Percentiles rank a stretch among this genome's conserved stretches.
phyloP scores from a whole-genome alignment of 2,113 vertebrate genomes.

The Isichthys henryi region DNA sequence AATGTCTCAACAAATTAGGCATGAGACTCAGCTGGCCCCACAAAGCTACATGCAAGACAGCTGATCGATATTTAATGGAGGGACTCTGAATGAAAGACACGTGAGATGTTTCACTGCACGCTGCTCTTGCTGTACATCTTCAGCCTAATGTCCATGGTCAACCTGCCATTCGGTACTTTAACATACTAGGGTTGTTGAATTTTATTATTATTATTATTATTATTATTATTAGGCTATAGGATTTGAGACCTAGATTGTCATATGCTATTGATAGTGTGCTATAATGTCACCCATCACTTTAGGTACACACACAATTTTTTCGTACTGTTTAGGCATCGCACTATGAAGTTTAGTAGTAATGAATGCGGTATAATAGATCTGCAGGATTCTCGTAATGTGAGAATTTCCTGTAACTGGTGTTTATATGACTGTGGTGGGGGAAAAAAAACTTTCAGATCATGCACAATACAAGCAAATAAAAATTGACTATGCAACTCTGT shows the following conservation, averaged over 20 bases:
- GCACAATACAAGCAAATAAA: not conserved
- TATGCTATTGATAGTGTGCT: not conserved
- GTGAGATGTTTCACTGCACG: not conserved
- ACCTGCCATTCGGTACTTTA: not conserved
- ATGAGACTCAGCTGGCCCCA: not conserved
- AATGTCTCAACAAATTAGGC: not conserved
- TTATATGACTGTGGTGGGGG: not conserved
- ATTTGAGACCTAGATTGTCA: not conserved
- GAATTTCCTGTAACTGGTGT: not conserved
- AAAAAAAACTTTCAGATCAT: not conserved
- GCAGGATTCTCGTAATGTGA: not conserved
- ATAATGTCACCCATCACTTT: not conserved
- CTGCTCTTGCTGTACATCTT: not conserved
- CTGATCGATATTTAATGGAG: slow-evolving; percentile 12
- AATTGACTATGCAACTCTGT: not conserved
- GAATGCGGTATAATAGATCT: not conserved
- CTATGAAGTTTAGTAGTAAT: not conserved
- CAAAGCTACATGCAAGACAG: not conserved
- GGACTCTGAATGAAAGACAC: not conserved
- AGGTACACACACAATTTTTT: not conserved
- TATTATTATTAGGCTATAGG: not conserved
- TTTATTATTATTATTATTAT: not conserved
- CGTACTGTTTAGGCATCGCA: not conserved
- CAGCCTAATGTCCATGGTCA: not conserved
- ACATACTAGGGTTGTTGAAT: not conserved